Conservation (phyloP, 2,113 vertebrate genomes). For the Tragelaphus strepsiceros region DNA sequence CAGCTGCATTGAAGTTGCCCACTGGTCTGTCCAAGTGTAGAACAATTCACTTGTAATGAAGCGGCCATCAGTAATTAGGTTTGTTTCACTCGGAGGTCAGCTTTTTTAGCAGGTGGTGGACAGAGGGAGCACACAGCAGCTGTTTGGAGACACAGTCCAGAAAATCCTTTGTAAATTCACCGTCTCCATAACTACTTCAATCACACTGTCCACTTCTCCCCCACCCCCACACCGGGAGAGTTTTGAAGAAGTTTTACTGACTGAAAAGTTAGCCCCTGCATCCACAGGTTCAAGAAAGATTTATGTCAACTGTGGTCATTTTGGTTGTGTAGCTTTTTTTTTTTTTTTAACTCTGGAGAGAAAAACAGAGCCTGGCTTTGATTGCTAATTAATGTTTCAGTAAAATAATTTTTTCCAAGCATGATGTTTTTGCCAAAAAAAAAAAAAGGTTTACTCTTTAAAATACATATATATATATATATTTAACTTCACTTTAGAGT, state of each 20-base stretch:
- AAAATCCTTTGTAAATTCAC: slow-evolving; percentile 21
- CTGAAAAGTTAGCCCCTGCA: background rate
- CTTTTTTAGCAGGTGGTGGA: slow-evolving; percentile 76
- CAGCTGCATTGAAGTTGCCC: slow-evolving; percentile 63
- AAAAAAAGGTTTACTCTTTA: background rate
- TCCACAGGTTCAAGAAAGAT: background rate
- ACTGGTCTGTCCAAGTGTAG: slow-evolving; percentile 51
- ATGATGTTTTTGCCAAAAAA: slow-evolving; percentile 52
- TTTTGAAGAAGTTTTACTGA: slow-evolving; percentile 32
- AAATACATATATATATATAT: background rate
- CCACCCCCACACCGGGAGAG: background rate
- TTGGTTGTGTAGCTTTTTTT: background rate
- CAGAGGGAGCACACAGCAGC: background rate
- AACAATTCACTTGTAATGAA: slow-evolving; percentile 69
- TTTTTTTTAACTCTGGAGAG: slow-evolving; percentile 1
- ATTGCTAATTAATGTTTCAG: slow-evolving; percentile 52
- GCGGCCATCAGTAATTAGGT: slow-evolving; percentile 60
- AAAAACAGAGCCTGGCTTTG: slow-evolving; percentile 9
- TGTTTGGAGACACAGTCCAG: slow-evolving; percentile 14
- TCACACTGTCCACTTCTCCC: background rate
- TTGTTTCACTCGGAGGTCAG: slow-evolving; percentile 67
- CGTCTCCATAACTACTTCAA: slow-evolving; percentile 39
- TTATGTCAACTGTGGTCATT: slow-evolving; percentile 20
- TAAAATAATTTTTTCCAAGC: background rate
- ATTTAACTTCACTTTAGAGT: slow-evolving; percentile 1